Conservation (phyloP, 2,888 invertebrate species). For the Amblyjoppa fuscipennis region DNA sequence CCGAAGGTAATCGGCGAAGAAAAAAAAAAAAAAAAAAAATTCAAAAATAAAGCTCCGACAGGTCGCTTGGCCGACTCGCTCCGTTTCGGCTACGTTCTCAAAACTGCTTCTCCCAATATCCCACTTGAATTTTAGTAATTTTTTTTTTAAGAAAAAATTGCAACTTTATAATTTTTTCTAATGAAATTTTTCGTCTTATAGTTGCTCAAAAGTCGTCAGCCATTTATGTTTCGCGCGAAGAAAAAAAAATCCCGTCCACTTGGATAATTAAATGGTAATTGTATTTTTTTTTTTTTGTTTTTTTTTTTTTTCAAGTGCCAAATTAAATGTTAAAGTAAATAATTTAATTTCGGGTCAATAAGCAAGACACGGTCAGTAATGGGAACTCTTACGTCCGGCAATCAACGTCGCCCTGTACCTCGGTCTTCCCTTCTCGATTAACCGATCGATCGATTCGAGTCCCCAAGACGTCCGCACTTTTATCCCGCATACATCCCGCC, state of each 20-base stretch:
- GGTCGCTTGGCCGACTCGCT: neutral
- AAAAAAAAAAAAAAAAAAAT: slow-evolving; percentile 22
- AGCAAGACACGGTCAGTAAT: neutral
- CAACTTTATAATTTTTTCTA: neutral
- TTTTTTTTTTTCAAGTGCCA: neutral
- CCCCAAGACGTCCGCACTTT: slow-evolving; percentile 30
- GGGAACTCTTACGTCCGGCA: slow-evolving; percentile 34
- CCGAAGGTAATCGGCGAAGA: neutral
- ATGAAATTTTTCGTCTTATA: too few relatives aligned
- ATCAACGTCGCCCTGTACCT: slow-evolving; percentile 65
- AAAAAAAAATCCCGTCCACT: neutral
- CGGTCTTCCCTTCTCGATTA: slow-evolving; percentile 71
- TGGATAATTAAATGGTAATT: neutral
- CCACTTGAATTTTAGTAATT: neutral
- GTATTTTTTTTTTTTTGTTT: neutral
- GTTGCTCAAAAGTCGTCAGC: too few relatives aligned
- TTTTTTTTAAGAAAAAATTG: neutral
- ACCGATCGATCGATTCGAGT: slow-evolving; percentile 71
- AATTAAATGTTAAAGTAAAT: neutral
- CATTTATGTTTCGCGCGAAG: too few relatives aligned
- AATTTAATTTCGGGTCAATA: neutral
- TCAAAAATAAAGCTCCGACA: slow-evolving; percentile 34
- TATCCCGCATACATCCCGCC: slow-evolving; percentile 38
- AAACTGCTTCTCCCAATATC: neutral
- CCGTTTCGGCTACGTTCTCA: neutral